Evolutionary conservation across 35 echinoderm and acorn worm species (phyloP).

Genomic region (Stichopus chloronotus): DNA sequence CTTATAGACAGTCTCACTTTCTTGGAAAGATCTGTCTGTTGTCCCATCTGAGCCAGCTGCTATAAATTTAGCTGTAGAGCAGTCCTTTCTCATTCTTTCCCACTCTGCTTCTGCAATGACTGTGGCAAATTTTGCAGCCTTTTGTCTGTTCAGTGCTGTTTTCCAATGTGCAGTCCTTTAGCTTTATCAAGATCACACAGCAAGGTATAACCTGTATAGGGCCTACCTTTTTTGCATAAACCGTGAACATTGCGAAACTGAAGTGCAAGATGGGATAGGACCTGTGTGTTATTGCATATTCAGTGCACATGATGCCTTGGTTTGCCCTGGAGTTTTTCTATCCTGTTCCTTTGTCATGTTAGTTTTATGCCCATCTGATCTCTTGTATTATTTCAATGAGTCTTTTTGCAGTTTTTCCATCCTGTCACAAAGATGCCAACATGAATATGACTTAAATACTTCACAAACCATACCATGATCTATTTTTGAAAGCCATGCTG

Average conservation of each 20-base stretch:
- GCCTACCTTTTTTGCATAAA: slow-evolving; percentile 1
- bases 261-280: not conserved
- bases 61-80: slow-evolving; percentile 10
- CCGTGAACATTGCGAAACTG: slow-evolving; percentile 13
- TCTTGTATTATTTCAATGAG: not conserved
- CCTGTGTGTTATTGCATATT: slow-evolving; percentile 4
- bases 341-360: not conserved
- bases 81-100: not conserved
- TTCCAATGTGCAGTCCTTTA: slow-evolving; percentile 29
- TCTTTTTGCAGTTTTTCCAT: too few species aligned
- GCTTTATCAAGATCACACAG: slow-evolving; percentile 5
- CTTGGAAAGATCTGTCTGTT: not conserved
- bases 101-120: slow-evolving; percentile 5
- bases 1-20: not conserved
- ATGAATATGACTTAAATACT: too few species aligned
- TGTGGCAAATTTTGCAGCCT: not conserved
- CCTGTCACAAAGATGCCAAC: too few species aligned
- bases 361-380: not conserved
- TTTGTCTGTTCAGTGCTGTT: not conserved
- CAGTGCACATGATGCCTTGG: not conserved
- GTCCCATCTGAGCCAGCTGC: too few species aligned
- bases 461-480: not conserved
- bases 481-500: not conserved
- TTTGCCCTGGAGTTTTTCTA: not conserved
- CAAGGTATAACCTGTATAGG: slow-evolving; percentile 10